Percentiles rank a stretch among this genome's conserved stretches.
Conservation (phyloP, 2,888 invertebrate species). For the Lepidochrysops patricia region DNA sequence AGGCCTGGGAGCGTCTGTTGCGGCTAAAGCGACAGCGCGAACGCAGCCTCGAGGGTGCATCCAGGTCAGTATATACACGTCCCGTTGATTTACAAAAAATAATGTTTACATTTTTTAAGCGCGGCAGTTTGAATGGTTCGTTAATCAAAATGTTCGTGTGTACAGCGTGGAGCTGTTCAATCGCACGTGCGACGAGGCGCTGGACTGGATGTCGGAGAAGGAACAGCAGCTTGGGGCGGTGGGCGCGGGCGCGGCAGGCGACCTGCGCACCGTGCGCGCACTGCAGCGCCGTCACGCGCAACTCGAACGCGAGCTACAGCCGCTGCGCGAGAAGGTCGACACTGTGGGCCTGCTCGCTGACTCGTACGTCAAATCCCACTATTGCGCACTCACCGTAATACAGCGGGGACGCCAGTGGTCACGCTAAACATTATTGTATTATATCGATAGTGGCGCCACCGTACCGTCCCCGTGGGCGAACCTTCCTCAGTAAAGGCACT, state of each 20-base stretch:
- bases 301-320: constrained; percentile 94
- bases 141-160: background rate
- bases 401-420: too few species aligned
- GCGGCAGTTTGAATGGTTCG: too few species aligned
- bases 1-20: constrained; percentile 91
- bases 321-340: constrained; percentile 94
- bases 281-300: constrained; percentile 93
- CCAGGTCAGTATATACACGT: constrained; percentile 64
- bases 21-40: constrained; percentile 91
- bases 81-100: background rate
- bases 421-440: too few species aligned
- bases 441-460: too few species aligned
- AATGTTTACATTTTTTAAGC: too few species aligned
- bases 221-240: constrained; percentile 89
- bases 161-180: constrained; percentile 93
- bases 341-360: constrained; percentile 91
- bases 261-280: constrained; percentile 92
- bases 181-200: constrained; percentile 95
- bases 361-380: constrained; percentile 74
- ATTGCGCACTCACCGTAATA: background rate
- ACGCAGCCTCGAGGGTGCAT: constrained; percentile 92
- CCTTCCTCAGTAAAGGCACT: too few species aligned
- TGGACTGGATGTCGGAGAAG: constrained; percentile 98
- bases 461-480: too few species aligned
- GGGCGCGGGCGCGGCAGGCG: constrained; percentile 82